Base-by-base conservation (phyloP, 1,140 invertebrate species). In the Zaprionus kolodkinae region DNA sequence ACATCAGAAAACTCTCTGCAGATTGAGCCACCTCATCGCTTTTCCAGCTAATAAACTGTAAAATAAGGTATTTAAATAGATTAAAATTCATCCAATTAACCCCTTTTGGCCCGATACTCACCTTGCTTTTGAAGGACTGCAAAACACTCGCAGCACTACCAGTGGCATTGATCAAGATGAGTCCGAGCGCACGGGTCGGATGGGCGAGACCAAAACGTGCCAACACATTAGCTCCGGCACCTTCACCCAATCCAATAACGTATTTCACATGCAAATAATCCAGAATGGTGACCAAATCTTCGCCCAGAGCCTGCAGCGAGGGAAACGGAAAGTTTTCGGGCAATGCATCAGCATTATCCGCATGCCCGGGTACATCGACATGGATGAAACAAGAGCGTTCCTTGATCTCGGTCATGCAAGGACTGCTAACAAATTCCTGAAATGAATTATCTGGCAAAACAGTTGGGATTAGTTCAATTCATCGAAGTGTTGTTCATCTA, bases 121-220 rank as follows among this genome's bases (percentile, higher is more conserved):
- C 96, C 94, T 97, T 96, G 81, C 96, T 96, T 85, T 96, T 96
- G 91, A 98, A 96, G 76, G 96, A 96, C 88, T 98, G 97, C 91
- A 97, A 95, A 36, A 98, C 96, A 11, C 96, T 96, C 11, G 97
- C 96, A 21, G 97, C 96, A 54, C 97, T 97, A 25, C 95, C 96
- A 0, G 97, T 98, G 88, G 97, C 97, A 93, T 98, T 97, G 80
- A 98, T 96, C 59, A 98, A 94, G 78, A 97, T 95, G 4, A 97
- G 94, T 6, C 96, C 97, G 25, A 97, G 93, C 15, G 95, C 95
- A 35, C 97, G 93, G 6, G 95, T 94, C 0, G 96, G 96, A 93
- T 97, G 95, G 13, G 95, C 95, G 72, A 97, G 93, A 1, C 96
- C 97, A 93, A 97, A 98, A 50, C 97, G 94, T 10, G 96, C 96